Base-by-base conservation (phyloP, 1,140 invertebrate genomes). In the Caenorhabditis briggsae region DNA sequence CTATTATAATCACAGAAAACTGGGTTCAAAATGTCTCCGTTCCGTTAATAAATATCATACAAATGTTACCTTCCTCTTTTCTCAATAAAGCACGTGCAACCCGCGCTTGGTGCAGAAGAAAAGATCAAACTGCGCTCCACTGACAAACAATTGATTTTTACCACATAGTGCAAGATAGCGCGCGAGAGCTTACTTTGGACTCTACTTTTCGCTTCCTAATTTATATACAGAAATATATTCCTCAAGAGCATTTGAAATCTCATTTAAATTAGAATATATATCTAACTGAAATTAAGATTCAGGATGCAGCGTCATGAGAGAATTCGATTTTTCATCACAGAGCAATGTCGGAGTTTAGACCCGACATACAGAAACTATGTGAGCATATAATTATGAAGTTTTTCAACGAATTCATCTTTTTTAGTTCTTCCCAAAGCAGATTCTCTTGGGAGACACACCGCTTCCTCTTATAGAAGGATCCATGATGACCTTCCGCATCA, bases 231-330 rank as follows among this genome's bases (percentile, higher is more conserved):
- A 33, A 33, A 33, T 33, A 33, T 3, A 33, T 33, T 33, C 33
- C 33, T 33, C 33, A 33, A 33, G 3, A 33, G 3, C 33, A 33
- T 3, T 33, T 33, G 33, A 33, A 3, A 33, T 33, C 33, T 2
- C 8, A 8, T 61, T 25, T 25, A 25, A 61, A 25, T 2, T 53
- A 11, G 2, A 53, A 11, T 53, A 12, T 53, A 12, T 25, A 25
- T 61, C 20, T 9, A 12, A 25, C 20, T 25, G 25, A 7, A 25
- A 78, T 18, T 20, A 2, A 74, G n/a, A 46, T 74, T 74, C 46
- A 78, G 70, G 23, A 78, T 78, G 70, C 43, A 78, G 12, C 43
- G 70, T 9, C 70, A n/a, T 46, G 70, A 78, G 41, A 78, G 70
- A 50, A 78, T 78, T 12, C 6, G 70, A n/a, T 78, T 78, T 53